These are phyloP conservation scores for Phymastichus coffea DNA, from an alignment of 1,140 invertebrate species.

Conservation along the genomic window DNA sequence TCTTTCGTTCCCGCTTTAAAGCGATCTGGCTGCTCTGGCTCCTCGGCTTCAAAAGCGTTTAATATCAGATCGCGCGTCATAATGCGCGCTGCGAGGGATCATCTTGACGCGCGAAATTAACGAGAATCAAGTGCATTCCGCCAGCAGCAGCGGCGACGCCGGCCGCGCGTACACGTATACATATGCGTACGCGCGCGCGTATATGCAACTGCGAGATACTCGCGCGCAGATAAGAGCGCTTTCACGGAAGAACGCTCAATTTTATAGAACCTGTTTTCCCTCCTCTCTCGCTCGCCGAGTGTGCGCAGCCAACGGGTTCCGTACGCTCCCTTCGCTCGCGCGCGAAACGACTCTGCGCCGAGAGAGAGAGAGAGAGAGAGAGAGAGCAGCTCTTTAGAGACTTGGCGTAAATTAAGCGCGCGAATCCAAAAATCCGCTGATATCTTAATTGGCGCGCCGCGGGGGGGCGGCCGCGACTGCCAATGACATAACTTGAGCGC, in stretches of 20 bases:
- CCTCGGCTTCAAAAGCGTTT: no score
- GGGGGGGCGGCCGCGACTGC: background rate
- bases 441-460: slow-evolving; percentile 41
- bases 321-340: slow-evolving; percentile 23
- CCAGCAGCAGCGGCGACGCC: background rate
- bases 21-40: no score
- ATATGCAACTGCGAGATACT: background rate
- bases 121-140: slow-evolving; percentile 10
- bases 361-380: slow-evolving; percentile 28
- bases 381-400: slow-evolving; percentile 37
- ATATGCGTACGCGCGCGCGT: background rate
- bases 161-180: background rate
- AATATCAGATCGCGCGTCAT: no score
- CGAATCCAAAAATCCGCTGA: slow-evolving; percentile 39
- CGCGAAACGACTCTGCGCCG: slow-evolving; percentile 49
- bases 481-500: slow-evolving; percentile 15
- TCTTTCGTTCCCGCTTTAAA: no score
- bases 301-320: background rate
- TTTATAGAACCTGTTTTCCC: slow-evolving; percentile 55
- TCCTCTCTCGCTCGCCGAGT: background rate
- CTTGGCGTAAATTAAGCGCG: slow-evolving; percentile 46
- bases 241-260: slow-evolving; percentile 54
- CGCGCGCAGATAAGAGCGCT: slow-evolving; percentile 39
- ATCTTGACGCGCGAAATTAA: no score
- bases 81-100: no score